A percentile compares a stretch with the other conserved stretches of the same genome.
Evolutionary conservation across 1,140 invertebrate genomes (phyloP).

Genomic region (Pentalonia nigronervosa): DNA sequence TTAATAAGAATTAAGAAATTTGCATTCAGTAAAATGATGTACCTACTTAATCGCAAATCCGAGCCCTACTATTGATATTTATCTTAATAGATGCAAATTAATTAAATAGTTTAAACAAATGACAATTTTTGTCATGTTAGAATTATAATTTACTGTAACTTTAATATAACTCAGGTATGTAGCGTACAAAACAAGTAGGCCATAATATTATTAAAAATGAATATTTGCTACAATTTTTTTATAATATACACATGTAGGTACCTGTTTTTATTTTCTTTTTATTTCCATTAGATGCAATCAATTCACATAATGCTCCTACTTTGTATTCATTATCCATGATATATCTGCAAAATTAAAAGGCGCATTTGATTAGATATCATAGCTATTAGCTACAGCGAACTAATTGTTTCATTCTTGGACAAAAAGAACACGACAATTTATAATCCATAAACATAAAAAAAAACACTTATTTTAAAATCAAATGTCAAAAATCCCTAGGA

Average conservation of each 20-base stretch:
- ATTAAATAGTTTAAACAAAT: background rate
- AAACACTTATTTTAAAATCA: background rate
- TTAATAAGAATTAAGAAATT: no score
- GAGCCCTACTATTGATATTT: background rate
- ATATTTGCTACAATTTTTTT: background rate
- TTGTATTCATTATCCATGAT: constrained; percentile 24
- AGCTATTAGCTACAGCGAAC: no score
- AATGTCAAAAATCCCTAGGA: background rate
- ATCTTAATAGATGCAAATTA: no score
- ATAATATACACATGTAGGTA: background rate
- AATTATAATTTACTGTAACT: background rate
- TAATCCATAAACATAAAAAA: background rate
- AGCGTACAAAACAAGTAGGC: background rate
- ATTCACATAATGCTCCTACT: constrained; percentile 29
- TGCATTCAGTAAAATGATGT: no score
- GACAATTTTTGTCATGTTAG: background rate
- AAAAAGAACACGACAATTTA: background rate
- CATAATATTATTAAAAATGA: background rate
- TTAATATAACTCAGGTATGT: background rate
- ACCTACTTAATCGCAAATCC: background rate
- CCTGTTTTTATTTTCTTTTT: constrained; percentile 30
- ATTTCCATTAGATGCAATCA: background rate
- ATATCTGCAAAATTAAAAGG: background rate
- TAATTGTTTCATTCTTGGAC: background rate
- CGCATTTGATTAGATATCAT: background rate